phyloP scores from a whole-genome alignment of 2,888 invertebrate species.

The Eristalis tenax region DNA sequence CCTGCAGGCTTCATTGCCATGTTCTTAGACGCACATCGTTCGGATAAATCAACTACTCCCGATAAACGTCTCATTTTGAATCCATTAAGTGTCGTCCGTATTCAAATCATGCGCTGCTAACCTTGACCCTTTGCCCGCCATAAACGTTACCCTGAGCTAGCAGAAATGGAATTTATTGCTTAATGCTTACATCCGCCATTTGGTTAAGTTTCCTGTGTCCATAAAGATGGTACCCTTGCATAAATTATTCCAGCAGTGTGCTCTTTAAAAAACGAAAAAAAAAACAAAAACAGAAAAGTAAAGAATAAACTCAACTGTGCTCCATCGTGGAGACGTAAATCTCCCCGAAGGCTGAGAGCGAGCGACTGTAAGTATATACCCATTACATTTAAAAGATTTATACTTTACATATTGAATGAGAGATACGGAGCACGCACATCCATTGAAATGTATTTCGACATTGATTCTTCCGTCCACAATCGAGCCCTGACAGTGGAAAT shows the following conservation, averaged over 20 bases:
- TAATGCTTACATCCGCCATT: slow-evolving; percentile 54
- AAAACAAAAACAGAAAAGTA: not conserved
- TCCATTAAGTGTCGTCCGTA: slow-evolving; percentile 28
- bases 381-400: slow-evolving; percentile 32
- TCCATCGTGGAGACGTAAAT: not conserved
- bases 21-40: not conserved
- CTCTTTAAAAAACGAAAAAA: not conserved
- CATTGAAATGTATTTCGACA: not conserved
- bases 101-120: slow-evolving; percentile 42
- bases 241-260: slow-evolving; percentile 26
- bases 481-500: not conserved
- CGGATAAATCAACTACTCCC: slow-evolving; percentile 38
- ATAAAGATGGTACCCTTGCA: slow-evolving; percentile 29
- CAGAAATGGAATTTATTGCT: slow-evolving; percentile 55
- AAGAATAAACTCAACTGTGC: slow-evolving; percentile 18
- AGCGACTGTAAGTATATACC: not conserved
- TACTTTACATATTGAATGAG: slow-evolving; percentile 50
- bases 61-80: slow-evolving; percentile 42
- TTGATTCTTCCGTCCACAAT: not conserved
- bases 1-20: not conserved
- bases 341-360: not conserved
- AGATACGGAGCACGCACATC: not conserved
- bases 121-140: slow-evolving; percentile 47
- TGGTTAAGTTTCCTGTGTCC: slow-evolving; percentile 39
- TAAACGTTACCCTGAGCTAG: slow-evolving; percentile 13